Percentiles rank a stretch among this genome's conserved stretches.
Conservation (phyloP, 2,888 invertebrate genomes). For the Neuroscelio doddi region DNA sequence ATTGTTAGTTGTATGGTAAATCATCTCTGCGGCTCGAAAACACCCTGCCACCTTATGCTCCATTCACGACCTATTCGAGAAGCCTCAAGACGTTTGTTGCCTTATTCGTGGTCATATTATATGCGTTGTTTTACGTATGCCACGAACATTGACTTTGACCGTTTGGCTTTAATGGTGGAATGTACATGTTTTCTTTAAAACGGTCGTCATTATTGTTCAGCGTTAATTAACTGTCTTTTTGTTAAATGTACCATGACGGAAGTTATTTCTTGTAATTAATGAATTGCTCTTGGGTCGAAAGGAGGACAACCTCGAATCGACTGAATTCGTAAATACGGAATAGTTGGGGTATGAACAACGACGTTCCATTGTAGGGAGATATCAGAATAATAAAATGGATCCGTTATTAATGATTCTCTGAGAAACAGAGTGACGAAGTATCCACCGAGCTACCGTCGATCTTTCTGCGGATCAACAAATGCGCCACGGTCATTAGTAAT, state of each 20-base stretch:
- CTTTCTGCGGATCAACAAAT: constrained; percentile 50
- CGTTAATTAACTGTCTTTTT: no score
- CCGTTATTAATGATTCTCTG: constrained; percentile 53
- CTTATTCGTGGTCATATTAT: constrained; percentile 37
- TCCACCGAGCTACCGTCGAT: constrained; percentile 49
- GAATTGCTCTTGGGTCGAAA: constrained; percentile 1
- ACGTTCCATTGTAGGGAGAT: constrained; percentile 12
- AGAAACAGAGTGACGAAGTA: constrained; percentile 51
- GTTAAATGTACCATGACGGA: no score
- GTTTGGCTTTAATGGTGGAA: no score
- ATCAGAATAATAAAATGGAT: constrained; percentile 39
- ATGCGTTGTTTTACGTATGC: constrained; percentile 27
- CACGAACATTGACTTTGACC: constrained; percentile 28
- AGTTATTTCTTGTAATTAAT: not conserved
- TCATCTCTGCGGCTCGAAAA: constrained; percentile 65
- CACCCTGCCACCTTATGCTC: constrained; percentile 48
- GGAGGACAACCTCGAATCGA: not conserved
- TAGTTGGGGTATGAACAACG: constrained; percentile 4
- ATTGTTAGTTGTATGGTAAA: constrained; percentile 70
- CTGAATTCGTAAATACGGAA: constrained; percentile 6
- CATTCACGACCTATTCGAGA: constrained; percentile 42
- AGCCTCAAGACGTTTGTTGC: constrained; percentile 59
- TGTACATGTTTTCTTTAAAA: no score
- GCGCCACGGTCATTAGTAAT: constrained; percentile 52
- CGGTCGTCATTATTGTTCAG: no score